These are phyloP conservation scores for Eurypyga helias DNA, from an alignment of 2,113 vertebrate genomes.

Conservation along the genomic window DNA sequence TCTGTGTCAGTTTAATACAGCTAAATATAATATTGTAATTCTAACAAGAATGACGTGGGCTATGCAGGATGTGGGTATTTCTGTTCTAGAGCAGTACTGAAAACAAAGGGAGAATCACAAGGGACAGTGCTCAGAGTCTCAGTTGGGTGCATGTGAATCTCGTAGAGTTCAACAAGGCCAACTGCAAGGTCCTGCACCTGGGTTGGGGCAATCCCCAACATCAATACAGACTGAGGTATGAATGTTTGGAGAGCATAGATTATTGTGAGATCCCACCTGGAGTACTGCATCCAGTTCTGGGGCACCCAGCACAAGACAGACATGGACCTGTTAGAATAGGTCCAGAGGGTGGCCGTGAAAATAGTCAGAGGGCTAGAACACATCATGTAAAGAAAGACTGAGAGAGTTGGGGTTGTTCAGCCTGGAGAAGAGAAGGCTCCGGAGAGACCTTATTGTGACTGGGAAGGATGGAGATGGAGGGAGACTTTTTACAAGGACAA, in stretches of 20 bases:
- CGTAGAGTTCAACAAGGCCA: background rate
- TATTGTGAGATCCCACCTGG: background rate
- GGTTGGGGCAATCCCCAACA: background rate
- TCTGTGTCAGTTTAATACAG: background rate
- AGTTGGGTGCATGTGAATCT: background rate
- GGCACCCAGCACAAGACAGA: accelerated
- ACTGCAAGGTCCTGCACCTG: background rate
- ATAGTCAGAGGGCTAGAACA: background rate
- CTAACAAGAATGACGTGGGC: background rate
- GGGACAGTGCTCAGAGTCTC: background rate
- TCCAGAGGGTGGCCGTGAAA: background rate
- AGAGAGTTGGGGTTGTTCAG: background rate
- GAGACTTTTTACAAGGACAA: background rate
- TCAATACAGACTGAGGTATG: background rate
- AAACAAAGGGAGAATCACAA: background rate
- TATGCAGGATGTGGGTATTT: background rate
- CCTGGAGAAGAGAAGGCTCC: background rate
- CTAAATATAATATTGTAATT: background rate
- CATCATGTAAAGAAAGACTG: accelerated
- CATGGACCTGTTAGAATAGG: background rate
- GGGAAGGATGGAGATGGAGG: accelerated
- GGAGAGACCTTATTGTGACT: background rate
- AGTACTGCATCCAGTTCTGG: background rate
- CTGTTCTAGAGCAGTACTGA: background rate
- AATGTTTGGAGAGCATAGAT: background rate